These are phyloP conservation scores for Hemichromis elongatus DNA, from an alignment of 2,113 vertebrate genomes.

Conservation along the genomic window DNA sequence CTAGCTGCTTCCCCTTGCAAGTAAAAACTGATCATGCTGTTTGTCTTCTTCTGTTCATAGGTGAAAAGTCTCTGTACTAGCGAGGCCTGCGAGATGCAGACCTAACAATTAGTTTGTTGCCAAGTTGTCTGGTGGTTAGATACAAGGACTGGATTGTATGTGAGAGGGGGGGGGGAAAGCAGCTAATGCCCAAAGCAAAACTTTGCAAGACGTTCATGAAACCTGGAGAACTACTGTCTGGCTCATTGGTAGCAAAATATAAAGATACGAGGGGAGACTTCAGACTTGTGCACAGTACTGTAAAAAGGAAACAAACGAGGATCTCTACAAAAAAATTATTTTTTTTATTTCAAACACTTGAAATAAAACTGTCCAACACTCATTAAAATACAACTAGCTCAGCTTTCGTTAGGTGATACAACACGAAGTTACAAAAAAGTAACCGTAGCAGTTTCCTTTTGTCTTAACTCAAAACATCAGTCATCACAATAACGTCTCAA, in stretches of 20 bases:
- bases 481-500: not conserved
- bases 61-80: too few species aligned
- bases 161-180: not conserved
- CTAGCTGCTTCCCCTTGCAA: too few species aligned
- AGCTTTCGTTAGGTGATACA: not conserved
- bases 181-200: not conserved
- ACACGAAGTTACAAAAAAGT: not conserved
- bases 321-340: not conserved
- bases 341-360: constrained; percentile 1
- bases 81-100: too few species aligned
- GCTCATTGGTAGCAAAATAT: not conserved
- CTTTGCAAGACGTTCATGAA: not conserved
- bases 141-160: not conserved
- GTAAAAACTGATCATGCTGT: too few species aligned
- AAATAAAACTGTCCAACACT: not conserved
- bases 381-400: not conserved
- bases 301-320: not conserved
- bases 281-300: not conserved
- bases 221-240: not conserved
- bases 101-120: not conserved
- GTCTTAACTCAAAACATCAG: not conserved
- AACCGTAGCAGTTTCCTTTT: not conserved
- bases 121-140: not conserved
- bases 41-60: too few species aligned
- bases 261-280: not conserved